phyloP scores from a whole-genome alignment of 2,797 vertebrate genomes.

The Gymnoscopelus braueri region DNA sequence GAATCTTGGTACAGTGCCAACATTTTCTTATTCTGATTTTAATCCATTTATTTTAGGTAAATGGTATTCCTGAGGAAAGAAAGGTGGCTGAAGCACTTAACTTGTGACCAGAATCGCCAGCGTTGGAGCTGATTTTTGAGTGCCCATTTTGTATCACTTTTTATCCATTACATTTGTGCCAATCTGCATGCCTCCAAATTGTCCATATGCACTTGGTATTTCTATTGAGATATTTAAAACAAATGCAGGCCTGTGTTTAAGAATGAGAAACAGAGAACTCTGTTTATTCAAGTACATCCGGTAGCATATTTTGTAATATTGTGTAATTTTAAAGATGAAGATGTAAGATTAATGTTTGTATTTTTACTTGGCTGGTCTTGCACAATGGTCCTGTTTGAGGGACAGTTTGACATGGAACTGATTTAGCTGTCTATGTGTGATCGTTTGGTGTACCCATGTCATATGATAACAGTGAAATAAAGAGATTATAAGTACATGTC shows the following conservation, averaged over 20 bases:
- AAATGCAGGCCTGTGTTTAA: slow-evolving; percentile 16
- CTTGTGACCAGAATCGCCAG: slow-evolving; percentile 79
- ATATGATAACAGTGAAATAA: slow-evolving; percentile 65
- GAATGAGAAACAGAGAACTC: slow-evolving; percentile 16
- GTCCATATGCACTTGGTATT: slow-evolving; percentile 43
- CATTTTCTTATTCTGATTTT: not conserved
- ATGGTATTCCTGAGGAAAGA: slow-evolving; percentile 99
- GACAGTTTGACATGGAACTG: slow-evolving; percentile 45
- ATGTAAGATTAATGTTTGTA: slow-evolving; percentile 23
- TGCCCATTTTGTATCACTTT: slow-evolving; percentile 20
- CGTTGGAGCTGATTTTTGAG: slow-evolving; percentile 4
- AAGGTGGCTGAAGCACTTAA: slow-evolving; percentile 95
- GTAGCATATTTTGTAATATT: slow-evolving; percentile 59
- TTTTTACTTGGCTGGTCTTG: slow-evolving; percentile 52
- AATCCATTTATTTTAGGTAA: slow-evolving; percentile 85
- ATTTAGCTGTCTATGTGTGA: slow-evolving; percentile 41
- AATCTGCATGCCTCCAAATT: slow-evolving; percentile 69
- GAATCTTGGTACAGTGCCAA: not conserved
- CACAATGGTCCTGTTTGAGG: slow-evolving; percentile 43
- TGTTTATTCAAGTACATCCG: slow-evolving; percentile 32
- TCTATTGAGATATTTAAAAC: not conserved
- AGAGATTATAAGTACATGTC: slow-evolving; percentile 18
- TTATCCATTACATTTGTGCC: slow-evolving; percentile 62
- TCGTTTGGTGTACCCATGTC: slow-evolving; percentile 46
- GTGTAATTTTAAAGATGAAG: slow-evolving; percentile 43